These are phyloP conservation scores for Diplodus puntazzo DNA, from an alignment of 2,797 vertebrate species.

Conservation along the genomic window DNA sequence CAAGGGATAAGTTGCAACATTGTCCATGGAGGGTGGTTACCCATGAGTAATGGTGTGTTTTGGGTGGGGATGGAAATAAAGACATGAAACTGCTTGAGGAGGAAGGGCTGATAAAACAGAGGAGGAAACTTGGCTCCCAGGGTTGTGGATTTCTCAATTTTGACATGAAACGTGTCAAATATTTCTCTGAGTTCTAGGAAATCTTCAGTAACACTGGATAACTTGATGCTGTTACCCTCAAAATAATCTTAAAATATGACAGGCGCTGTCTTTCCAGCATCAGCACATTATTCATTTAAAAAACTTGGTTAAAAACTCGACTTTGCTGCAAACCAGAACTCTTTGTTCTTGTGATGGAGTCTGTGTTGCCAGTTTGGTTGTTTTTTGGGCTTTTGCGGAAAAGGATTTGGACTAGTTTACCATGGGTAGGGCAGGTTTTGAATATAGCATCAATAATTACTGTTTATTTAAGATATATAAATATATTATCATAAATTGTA, in stretches of 20 bases:
- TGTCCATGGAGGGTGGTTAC: background rate
- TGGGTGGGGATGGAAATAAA: background rate
- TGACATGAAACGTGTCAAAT: background rate
- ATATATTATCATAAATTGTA: too few species aligned
- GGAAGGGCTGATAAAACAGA: background rate
- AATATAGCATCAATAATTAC: too few species aligned
- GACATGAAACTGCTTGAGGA: background rate
- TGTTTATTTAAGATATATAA: too few species aligned
- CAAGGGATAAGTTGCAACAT: background rate
- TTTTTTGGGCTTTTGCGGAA: too few species aligned
- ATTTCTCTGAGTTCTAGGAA: background rate
- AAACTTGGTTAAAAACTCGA: too few species aligned
- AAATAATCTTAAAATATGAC: too few species aligned
- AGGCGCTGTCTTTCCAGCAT: background rate
- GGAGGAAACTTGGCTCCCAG: background rate
- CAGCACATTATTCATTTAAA: background rate
- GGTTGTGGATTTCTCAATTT: background rate
- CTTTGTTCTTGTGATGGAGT: background rate
- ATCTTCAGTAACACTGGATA: background rate
- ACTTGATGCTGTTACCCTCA: too few species aligned
- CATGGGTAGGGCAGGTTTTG: too few species aligned
- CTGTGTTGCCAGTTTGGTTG: too few species aligned
- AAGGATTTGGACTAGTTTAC: too few species aligned
- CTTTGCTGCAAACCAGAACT: background rate
- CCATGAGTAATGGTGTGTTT: background rate